These are phyloP conservation scores for Diadophis punctatus DNA, from an alignment of 2,113 vertebrate species.

Conservation along the genomic window DNA sequence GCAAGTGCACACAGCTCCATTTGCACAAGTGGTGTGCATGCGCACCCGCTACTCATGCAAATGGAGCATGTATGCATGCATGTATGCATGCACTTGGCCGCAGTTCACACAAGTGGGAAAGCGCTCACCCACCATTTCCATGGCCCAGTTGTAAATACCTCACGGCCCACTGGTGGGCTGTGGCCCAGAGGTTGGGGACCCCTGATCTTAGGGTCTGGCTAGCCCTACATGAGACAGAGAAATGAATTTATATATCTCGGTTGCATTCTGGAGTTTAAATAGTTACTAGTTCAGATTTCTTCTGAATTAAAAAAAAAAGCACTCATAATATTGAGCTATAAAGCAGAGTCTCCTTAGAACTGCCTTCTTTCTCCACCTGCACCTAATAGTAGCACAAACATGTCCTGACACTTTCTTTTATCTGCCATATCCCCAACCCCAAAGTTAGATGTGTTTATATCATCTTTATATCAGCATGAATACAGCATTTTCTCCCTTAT, in stretches of 20 bases:
- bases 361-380: background rate
- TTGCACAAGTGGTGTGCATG: background rate
- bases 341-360: background rate
- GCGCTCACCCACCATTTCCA: background rate
- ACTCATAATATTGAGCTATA: background rate
- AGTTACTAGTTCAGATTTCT: background rate
- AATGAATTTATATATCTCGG: too few relatives aligned
- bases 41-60: background rate
- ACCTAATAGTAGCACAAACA: background rate
- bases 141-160: background rate
- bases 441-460: background rate
- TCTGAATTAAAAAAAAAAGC: background rate
- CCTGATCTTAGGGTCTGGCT: background rate
- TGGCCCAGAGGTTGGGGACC: background rate
- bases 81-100: background rate
- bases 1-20: background rate
- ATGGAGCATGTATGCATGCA: background rate
- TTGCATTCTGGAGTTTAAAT: background rate
- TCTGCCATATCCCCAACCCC: background rate
- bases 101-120: background rate
- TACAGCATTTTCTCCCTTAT: background rate
- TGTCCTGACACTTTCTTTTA: background rate
- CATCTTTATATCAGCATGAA: background rate
- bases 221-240: background rate
- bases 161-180: background rate